Conservation (phyloP, 2,797 vertebrate genomes). For the Cryptoblepharus egeriae region DNA sequence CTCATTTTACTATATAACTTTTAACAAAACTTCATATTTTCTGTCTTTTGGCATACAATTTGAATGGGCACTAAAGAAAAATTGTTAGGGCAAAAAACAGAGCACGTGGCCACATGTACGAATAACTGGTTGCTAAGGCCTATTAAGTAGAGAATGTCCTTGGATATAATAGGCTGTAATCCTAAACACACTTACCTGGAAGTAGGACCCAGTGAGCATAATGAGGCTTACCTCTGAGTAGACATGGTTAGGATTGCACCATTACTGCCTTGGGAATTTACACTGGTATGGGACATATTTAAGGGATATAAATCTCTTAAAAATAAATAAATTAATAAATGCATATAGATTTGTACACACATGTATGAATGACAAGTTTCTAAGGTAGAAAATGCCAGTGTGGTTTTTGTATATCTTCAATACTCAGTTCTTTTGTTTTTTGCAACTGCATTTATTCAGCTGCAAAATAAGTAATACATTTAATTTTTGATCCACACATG, state of each 20-base stretch:
- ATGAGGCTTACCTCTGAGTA: too few relatives aligned
- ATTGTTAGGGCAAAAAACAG: not conserved
- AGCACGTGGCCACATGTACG: not conserved
- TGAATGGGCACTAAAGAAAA: not conserved
- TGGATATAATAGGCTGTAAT: too few relatives aligned
- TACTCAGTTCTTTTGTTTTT: not conserved
- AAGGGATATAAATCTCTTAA: too few relatives aligned
- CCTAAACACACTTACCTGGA: too few relatives aligned
- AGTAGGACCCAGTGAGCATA: too few relatives aligned
- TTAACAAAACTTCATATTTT: not conserved
- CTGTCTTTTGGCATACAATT: not conserved
- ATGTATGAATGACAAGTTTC: not conserved
- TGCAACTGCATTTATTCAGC: not conserved
- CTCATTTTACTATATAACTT: not conserved
- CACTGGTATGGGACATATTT: too few relatives aligned
- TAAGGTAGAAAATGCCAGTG: not conserved
- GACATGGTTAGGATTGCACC: too few relatives aligned
- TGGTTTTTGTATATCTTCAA: too few relatives aligned
- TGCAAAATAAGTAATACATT: not conserved
- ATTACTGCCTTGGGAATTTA: too few relatives aligned
- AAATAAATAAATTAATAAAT: too few relatives aligned
- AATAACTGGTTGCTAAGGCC: not conserved
- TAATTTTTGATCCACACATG: not conserved
- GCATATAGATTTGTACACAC: too few relatives aligned
- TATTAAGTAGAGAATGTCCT: not conserved